Evolutionary conservation across 2,113 vertebrate genomes (phyloP), one percentile per base, ranked within the genome.

Genomic region (Corythoichthys haematopterus): DNA sequence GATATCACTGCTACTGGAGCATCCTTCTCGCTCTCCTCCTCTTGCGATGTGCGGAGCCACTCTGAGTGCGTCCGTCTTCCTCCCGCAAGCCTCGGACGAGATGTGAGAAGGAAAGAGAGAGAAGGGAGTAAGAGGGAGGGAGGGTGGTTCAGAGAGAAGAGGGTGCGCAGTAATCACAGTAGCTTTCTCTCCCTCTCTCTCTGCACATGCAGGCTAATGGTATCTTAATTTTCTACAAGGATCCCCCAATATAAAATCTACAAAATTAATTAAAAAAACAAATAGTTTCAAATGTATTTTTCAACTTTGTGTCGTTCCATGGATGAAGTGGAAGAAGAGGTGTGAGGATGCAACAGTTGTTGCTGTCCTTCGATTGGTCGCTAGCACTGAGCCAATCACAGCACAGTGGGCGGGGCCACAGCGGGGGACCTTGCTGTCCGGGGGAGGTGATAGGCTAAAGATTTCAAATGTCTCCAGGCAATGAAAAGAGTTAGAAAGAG

Each of bases 11-110:
- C 55, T 13, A 57, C 12, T 61, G 75, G 20, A 78, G 76, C 85
- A 84, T 85, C 82, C 77, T 52, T 65, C 83, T 77, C 51, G 63
- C 64, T 74, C 65, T 75, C 65, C 71, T 72, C 58, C 52, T 58
- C 50, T 65, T 50, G 60, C 43, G 60, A 45, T 46, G 43, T 50
- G 60, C n/a, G 20, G 43, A 33, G 60, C 69, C 56, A 66, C 66
- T 47, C 80, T 75, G 75, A 74, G 70, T 85, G 80, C 67, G 83
- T 89, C 88, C 81, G 84, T 89, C 88, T 81, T 84, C 78, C 77
- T 75, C 85, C 81, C 68, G 40, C 62, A 71, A 87, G 79, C 74
- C 67, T 78, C 77, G 66, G 79, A 66, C 76, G 78, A 82, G 69
- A 66, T 84, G 76, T 87, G 88, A 87, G 86, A 85, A 28, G 33